Conservation (phyloP, 2,888 invertebrate species). For the Xiphydria camelus region DNA sequence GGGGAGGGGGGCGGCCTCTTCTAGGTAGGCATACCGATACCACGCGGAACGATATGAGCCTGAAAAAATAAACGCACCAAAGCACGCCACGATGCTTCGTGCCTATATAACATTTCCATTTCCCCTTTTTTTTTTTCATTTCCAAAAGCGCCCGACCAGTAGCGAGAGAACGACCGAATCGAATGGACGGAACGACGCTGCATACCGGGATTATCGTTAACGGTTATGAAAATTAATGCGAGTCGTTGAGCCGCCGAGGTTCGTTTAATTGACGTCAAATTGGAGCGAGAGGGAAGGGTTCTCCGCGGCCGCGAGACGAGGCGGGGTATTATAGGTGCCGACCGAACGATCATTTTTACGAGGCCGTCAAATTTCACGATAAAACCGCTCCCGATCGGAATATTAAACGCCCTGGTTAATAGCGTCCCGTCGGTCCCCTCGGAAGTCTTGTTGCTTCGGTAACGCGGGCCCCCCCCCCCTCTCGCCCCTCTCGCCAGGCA, state of each 20-base stretch:
- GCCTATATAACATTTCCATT: too few species aligned
- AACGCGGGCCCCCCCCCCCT: background rate
- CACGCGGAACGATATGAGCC: too few species aligned
- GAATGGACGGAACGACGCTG: background rate
- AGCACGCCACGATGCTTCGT: too few species aligned
- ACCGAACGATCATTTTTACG: slow-evolving; percentile 35
- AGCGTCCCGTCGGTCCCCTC: too few species aligned
- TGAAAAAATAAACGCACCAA: too few species aligned
- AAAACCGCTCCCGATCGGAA: slow-evolving; percentile 43
- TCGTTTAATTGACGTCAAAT: slow-evolving; percentile 46
- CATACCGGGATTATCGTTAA: slow-evolving; percentile 26
- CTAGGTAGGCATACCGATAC: too few species aligned
- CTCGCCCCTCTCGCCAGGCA: too few species aligned
- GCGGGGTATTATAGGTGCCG: too few species aligned
- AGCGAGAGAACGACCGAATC: background rate
- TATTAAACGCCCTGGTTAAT: slow-evolving; percentile 40
- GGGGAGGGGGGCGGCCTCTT: slow-evolving; percentile 1
- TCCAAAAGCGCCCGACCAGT: background rate
- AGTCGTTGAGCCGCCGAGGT: slow-evolving; percentile 7
- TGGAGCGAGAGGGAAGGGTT: slow-evolving; percentile 25
- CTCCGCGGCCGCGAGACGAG: slow-evolving; percentile 4
- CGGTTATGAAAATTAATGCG: slow-evolving; percentile 26
- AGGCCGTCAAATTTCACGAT: slow-evolving; percentile 45
- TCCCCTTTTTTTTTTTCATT: too few species aligned
- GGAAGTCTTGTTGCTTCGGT: too few species aligned